Base-by-base conservation (phyloP, 2,888 invertebrate species). In the Machimus atricapillus region DNA sequence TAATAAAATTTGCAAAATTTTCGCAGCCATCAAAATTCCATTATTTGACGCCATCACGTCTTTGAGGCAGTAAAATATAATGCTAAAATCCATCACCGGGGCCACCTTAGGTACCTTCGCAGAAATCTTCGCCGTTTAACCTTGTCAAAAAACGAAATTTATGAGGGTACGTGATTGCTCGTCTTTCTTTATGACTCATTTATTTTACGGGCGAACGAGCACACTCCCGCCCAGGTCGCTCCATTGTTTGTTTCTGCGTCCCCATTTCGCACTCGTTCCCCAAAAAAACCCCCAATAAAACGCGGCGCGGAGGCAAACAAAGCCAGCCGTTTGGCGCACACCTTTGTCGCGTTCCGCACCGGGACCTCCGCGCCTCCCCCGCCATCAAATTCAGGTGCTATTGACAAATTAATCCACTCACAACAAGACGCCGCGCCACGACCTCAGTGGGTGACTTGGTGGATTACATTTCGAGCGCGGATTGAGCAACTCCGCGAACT, bases 91-190 rank as follows among this genome's bases (percentile, higher is more conserved):
- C 66, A 66, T 66, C 66, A 66, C 66, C 66, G 66, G 66, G 66
- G 66, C 66, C 66, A 66, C 66, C 66, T 66, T 66, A 66, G 66
- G 66, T 66, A 27, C 66, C 66, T 66, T 66, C 66, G 27, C 19
- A 66, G 66, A 66, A 66, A 66, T 66, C 66, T 23, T 66, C 66
- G 27, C 27, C 66, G 27, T 66, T 66, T 66, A 66, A 66, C 66
- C 66, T 66, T 66, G 66, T 27, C 66, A 66, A 66, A 27, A 23
- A 52, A 19, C 9, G 23, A 66, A 66, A 79, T 79, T 79, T 79
- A 79, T 79, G 79, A 27, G 79, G 52, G 52, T 79, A 79, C 79
- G 79, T 79, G 79, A 79, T 79, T 79, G 46, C 79, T 37, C 79
- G 79, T 79, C 79, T 52, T 79, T 79, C 46, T 46, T 27, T 40